A percentile compares a stretch with the other conserved stretches of the same genome.
Conservation (phyloP, 2,797 vertebrate species). For the Galagoides demidoff region DNA sequence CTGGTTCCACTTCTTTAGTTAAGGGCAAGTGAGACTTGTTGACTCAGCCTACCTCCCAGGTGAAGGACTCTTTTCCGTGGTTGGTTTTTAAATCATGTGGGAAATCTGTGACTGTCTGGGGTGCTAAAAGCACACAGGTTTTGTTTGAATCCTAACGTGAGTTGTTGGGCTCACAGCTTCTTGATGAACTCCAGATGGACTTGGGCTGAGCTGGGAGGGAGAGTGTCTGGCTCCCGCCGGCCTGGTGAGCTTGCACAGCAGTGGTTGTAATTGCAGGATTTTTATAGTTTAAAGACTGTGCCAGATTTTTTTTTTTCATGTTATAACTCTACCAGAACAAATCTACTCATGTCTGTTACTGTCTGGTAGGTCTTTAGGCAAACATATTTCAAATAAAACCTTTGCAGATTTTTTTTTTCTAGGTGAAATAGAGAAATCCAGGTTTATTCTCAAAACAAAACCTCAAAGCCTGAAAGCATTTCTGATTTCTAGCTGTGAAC, state of each 20-base stretch:
- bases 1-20: background rate
- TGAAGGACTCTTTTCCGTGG: conserved; percentile 74
- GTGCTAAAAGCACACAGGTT: conserved; percentile 84
- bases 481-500: conserved; percentile 70
- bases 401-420: conserved; percentile 68
- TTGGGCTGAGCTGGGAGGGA: conserved; percentile 88
- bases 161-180: conserved; percentile 88
- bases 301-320: conserved; percentile 87
- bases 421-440: conserved; percentile 83
- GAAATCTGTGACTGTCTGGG: conserved; percentile 82
- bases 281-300: conserved; percentile 90
- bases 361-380: conserved; percentile 90
- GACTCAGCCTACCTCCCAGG: conserved; percentile 60
- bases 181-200: conserved; percentile 98
- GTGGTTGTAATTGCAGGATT: conserved; percentile 93
- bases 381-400: conserved; percentile 86
- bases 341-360: conserved; percentile 89
- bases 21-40: conserved; percentile 58
- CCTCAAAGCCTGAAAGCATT: conserved; percentile 73
- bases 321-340: conserved; percentile 89
- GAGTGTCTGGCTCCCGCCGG: conserved; percentile 93
- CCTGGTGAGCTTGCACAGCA: conserved; percentile 92
- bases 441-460: conserved; percentile 76
- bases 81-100: conserved; percentile 70
- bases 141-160: conserved; percentile 86